Conservation (phyloP, 1,140 invertebrate genomes). For the Tetragnatha versicolor region DNA sequence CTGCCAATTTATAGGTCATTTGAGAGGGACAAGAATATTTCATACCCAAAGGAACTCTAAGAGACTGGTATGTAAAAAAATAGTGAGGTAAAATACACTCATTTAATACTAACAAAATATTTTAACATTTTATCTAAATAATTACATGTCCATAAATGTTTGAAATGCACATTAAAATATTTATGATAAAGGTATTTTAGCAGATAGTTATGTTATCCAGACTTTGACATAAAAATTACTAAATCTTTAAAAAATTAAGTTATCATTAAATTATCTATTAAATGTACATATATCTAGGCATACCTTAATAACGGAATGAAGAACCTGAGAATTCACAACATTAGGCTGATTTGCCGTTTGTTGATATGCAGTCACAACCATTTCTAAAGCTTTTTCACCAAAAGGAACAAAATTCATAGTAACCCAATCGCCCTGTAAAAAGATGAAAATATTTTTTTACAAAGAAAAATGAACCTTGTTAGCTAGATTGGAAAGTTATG, state of each 20-base stretch:
- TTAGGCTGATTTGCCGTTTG: slow-evolving; percentile 77
- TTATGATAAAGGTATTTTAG: too few species aligned
- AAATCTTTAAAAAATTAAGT: too few species aligned
- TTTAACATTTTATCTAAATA: too few species aligned
- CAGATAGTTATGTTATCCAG: too few species aligned
- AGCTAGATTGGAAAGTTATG: too few species aligned
- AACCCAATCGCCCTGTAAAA: slow-evolving; percentile 75
- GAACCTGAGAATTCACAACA: slow-evolving; percentile 77
- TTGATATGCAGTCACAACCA: slow-evolving; percentile 83
- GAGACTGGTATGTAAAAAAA: slow-evolving; percentile 66
- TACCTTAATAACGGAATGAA: slow-evolving; percentile 79
- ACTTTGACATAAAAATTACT: too few species aligned
- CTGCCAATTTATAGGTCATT: slow-evolving; percentile 85
- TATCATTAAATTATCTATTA: too few species aligned
- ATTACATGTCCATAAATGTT: too few species aligned
- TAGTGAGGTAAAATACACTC: background rate
- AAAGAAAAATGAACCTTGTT: too few species aligned
- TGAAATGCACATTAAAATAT: too few species aligned
- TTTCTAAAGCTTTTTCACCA: slow-evolving; percentile 81
- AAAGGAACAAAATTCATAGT: slow-evolving; percentile 88
- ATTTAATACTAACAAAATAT: too few species aligned
- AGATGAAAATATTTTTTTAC: too few species aligned
- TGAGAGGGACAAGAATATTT: slow-evolving; percentile 85
- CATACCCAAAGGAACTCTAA: slow-evolving; percentile 78
- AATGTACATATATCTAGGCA: slow-evolving; percentile 38